These are phyloP conservation scores for Rhinichthys klamathensis DNA, from an alignment of 2,113 vertebrate genomes.

Conservation along the genomic window DNA sequence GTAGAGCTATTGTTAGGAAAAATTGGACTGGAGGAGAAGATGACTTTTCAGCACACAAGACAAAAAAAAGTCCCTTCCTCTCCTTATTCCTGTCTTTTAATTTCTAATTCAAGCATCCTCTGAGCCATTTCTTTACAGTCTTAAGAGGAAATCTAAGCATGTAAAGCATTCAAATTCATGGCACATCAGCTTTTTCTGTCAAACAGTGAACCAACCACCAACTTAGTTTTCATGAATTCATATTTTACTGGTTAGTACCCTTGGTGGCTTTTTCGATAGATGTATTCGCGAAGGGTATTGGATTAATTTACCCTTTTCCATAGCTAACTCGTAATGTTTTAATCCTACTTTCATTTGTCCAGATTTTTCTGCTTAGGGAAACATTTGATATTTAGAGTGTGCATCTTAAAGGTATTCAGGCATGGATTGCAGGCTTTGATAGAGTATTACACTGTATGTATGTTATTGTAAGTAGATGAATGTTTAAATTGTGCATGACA, in stretches of 20 bases:
- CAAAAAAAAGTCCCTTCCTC: not conserved
- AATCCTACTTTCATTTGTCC: slow-evolving; percentile 12
- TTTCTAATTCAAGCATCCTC: not conserved
- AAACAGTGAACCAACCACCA: not conserved
- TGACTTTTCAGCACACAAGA: slow-evolving; percentile 19
- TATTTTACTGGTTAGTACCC: not conserved
- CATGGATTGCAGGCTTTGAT: not conserved
- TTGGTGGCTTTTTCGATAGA: not conserved
- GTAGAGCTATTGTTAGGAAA: slow-evolving; percentile 34
- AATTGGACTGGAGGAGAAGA: not conserved
- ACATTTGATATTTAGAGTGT: slow-evolving; percentile 9
- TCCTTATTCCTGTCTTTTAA: not conserved
- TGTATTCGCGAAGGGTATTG: not conserved
- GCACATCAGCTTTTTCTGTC: not conserved
- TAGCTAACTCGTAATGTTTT: slow-evolving; percentile 15
- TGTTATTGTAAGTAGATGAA: not conserved
- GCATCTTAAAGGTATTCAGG: not conserved
- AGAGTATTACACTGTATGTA: not conserved
- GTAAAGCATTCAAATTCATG: not conserved
- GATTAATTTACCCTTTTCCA: not conserved
- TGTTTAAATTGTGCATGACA: not conserved
- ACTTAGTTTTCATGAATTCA: not conserved
- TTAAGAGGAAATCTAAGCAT: not conserved
- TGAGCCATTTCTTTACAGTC: not conserved
- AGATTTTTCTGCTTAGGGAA: not conserved